Evolutionary conservation across 2,888 invertebrate genomes (phyloP), one percentile per base, ranked within the genome.

Genomic region (Orthonychiurus folsomi): DNA sequence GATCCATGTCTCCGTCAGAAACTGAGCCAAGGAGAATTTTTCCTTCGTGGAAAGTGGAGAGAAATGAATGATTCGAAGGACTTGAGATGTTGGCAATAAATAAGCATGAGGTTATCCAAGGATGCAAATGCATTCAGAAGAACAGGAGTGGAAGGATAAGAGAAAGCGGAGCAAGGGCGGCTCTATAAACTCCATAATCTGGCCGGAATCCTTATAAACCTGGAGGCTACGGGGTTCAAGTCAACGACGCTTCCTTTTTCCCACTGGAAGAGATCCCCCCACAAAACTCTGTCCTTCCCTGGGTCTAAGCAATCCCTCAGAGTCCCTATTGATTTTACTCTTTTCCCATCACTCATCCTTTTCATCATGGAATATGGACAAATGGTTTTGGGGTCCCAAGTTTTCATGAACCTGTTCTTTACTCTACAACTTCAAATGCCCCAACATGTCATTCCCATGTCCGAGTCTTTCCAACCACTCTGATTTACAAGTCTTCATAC

Each of bases 21-120:
- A 37, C 37, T 37, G 37, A 37, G 37, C 9, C 37, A 15, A 15
- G 37, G 15, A 37, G 37, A 37, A 37, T 37, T 37, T 37, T 37
- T 37, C 37, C 15, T 15, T 37, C n/a, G n/a, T n/a, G n/a, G n/a
- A n/a, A n/a, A n/a, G 37, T 9, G 9, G 5, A 37, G 37, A 37
- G 37, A 37, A 37, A 37, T 37, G 37, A 37, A 37, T 37, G 37
- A 37, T 37, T 37, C 37, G 37, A 15, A 37, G 37, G 37, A 37
- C 37, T 37, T 37, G 37, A 37, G 37, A 37, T 37, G 37, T 37
- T 37, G 37, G 37, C 37, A 37, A 37, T 37, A 37, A 37, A 37
- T 37, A 37, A 37, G 37, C 37, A 37, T 37, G 37, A 37, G 37
- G 37, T 37, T 37, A 37, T 5, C 5, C 9, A 37, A 15, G 37